These are phyloP conservation scores for Mimachlamys varia DNA, from an alignment of 2,888 invertebrate species.

Conservation along the genomic window DNA sequence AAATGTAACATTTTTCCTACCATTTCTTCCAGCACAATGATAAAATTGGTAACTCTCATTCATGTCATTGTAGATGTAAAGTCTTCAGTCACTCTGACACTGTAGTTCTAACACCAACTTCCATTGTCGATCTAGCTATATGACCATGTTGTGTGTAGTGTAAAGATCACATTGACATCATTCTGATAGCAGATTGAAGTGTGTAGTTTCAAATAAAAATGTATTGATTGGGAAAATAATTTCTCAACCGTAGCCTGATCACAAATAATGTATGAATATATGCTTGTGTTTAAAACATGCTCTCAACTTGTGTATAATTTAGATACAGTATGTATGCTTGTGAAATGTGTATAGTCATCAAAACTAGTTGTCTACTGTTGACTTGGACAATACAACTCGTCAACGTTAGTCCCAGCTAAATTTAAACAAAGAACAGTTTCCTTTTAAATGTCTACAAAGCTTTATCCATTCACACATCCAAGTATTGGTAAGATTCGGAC, in stretches of 20 bases:
- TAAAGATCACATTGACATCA: neutral
- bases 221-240: neutral
- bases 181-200: neutral
- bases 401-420: neutral
- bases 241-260: neutral
- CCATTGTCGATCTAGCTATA: no score
- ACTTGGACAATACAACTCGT: neutral
- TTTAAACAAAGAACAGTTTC: neutral
- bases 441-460: neutral
- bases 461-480: conserved; percentile 6
- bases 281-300: neutral
- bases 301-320: neutral
- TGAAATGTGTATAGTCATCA: neutral
- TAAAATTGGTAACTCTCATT: no score
- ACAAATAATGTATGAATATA: neutral
- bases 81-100: no score
- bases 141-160: neutral
- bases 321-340: no score
- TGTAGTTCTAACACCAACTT: no score
- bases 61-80: no score
- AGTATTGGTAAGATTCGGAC: neutral
- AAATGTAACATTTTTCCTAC: no score
- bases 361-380: neutral
- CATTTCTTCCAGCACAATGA: no score
- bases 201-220: neutral